Evolutionary conservation across 2,113 vertebrate species (phyloP), one percentile per base, ranked within the genome.

Genomic region (Indicator indicator): DNA sequence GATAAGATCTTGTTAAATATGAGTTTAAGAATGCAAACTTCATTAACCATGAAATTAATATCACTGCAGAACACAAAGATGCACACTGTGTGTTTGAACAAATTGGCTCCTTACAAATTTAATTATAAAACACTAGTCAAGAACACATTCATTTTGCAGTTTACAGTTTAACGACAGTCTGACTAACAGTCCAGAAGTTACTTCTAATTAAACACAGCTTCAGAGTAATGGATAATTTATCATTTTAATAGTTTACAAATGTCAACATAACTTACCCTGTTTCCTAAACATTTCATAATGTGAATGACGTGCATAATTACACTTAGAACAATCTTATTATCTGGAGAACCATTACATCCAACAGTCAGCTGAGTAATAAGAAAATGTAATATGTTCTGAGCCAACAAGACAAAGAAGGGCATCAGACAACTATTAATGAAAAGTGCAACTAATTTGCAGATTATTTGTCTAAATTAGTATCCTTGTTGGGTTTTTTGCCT

Each of bases 21-120:
- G n/a, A 75, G 69, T 89, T 96, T 44, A 81, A 86, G 90, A 86
- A 87, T 6, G 50, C 55, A 86, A 80, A 95, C 88, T 93, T 91
- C 89, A 95, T 96, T 96, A 97, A 88, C 93, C 82, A 93, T 90
- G 91, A 95, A 96, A 96, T 97, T 86, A 95, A 72, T 86, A 86
- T 86, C 76, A 69, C n/a, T 62, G 65, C 24, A 86, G 85, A 96
- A 93, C 0, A 0, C 30, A 80, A 60, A 94, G 87, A 33, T 26
- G 42, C 20, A 18, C 50, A 15, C 20, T 32, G 62, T 68, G 63
- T 64, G 42, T 80, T 90, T 78, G 65, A 50, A 65, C 33, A 74
- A 86, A 88, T 86, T 89, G 59, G 60, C 38, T 83, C 69, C 88
- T 75, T 28, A 77, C 52, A 71, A 71, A 88, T 91, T 86, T 73